phyloP scores from a whole-genome alignment of 2,113 vertebrate species.

The Salvelinus namaycush region DNA sequence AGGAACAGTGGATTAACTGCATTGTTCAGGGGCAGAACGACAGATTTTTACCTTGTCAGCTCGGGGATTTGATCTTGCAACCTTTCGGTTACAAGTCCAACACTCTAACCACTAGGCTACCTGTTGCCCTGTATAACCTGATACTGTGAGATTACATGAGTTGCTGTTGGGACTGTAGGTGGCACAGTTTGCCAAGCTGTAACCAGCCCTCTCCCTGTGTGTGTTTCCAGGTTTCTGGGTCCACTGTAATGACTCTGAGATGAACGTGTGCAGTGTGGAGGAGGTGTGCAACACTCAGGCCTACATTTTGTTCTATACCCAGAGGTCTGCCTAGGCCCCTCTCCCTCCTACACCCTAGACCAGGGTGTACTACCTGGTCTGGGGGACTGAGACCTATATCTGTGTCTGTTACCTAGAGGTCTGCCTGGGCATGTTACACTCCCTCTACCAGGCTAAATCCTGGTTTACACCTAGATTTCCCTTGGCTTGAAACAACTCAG shows the following conservation, averaged over 20 bases:
- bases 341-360: conserved; percentile 69
- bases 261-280: conserved; percentile 98
- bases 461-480: conserved; percentile 47
- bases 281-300: conserved; percentile 99
- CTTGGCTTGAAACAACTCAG: conserved; percentile 26
- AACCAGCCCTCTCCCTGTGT: conserved; percentile 11
- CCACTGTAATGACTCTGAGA: conserved; percentile 99
- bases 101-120: no score
- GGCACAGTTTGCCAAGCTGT: neutral
- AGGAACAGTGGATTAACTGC: no score
- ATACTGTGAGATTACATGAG: neutral
- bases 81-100: no score
- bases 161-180: no score
- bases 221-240: conserved; percentile 92
- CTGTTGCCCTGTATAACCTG: no score
- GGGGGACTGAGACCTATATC: conserved; percentile 38
- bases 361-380: neutral
- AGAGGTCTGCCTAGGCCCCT: conserved; percentile 87
- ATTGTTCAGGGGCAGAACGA: no score
- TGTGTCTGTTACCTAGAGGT: conserved; percentile 48
- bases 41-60: no score
- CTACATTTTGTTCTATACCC: conserved; percentile 99
- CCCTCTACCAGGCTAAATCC: conserved; percentile 15
- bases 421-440: conserved; percentile 48
- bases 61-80: no score